Evolutionary conservation across 2,888 invertebrate species (phyloP).

Genomic region (Salticus scenicus): DNA sequence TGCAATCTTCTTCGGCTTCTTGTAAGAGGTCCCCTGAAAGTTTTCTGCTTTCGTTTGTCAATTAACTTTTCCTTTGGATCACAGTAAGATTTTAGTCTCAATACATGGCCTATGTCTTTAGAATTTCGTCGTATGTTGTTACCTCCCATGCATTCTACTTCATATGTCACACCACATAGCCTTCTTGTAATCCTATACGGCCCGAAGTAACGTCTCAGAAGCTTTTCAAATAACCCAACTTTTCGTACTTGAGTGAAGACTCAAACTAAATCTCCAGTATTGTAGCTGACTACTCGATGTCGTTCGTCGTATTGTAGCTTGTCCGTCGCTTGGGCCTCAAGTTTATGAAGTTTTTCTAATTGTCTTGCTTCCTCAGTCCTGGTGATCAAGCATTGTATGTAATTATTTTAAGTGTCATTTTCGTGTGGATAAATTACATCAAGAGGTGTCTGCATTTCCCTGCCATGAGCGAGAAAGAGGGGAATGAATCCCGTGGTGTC

Average conservation of each 20-base stretch:
- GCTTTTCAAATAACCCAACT: not conserved
- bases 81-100: too few species aligned
- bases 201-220: too few species aligned
- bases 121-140: not conserved
- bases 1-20: conserved; percentile 13
- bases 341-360: not conserved
- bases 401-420: too few species aligned
- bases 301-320: not conserved
- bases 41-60: not conserved
- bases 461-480: too few species aligned
- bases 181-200: not conserved
- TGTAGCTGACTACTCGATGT: not conserved
- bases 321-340: not conserved
- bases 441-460: too few species aligned
- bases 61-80: too few species aligned
- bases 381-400: not conserved
- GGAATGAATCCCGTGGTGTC: too few species aligned
- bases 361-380: not conserved
- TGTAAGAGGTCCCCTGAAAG: not conserved
- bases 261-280: too few species aligned
- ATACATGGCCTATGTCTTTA: not conserved
- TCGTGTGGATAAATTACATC: too few species aligned
- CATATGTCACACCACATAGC: too few species aligned
- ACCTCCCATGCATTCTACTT: too few species aligned
- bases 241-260: not conserved